These are phyloP conservation scores for Hypothenemus hampei DNA, from an alignment of 1,140 invertebrate genomes.

Conservation along the genomic window DNA sequence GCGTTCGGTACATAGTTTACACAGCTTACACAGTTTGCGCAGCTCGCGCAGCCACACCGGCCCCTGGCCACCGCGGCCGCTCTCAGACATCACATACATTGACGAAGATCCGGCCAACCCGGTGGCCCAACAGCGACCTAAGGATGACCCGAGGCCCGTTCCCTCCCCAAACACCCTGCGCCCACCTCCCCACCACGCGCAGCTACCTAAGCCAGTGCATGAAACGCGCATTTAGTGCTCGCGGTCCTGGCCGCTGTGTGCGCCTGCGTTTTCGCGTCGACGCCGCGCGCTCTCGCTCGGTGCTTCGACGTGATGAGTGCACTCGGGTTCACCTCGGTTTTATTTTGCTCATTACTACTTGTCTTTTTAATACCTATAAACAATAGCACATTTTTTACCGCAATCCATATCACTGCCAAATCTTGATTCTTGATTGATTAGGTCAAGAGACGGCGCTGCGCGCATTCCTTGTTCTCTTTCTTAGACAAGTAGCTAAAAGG, in stretches of 20 bases:
- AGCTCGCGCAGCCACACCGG: conserved; percentile 76
- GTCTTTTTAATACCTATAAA: not conserved
- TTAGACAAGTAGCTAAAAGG: conserved; percentile 20
- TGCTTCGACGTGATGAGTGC: conserved; percentile 20
- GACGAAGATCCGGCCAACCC: conserved; percentile 74
- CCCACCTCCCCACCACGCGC: conserved; percentile 43
- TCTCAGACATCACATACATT: conserved; percentile 88
- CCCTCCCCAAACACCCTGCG: conserved; percentile 45
- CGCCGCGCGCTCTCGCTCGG: conserved; percentile 11
- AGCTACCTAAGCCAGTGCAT: conserved; percentile 61
- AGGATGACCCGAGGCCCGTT: conserved; percentile 45
- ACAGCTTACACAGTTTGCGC: conserved; percentile 91
- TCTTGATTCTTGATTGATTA: not conserved
- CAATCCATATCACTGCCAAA: conserved; percentile 11
- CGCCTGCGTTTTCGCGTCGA: conserved; percentile 14
- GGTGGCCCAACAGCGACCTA: conserved; percentile 46
- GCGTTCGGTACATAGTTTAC: conserved; percentile 94
- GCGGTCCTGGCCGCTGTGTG: conserved; percentile 38
- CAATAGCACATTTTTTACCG: not conserved
- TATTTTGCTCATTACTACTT: not conserved
- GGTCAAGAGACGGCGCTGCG: too few species aligned
- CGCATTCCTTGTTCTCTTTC: not conserved
- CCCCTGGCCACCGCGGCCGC: conserved; percentile 67
- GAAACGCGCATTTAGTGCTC: conserved; percentile 63
- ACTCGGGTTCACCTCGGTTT: not conserved